A percentile compares a stretch with the other conserved stretches of the same genome.
Conservation (phyloP, 2,113 vertebrate genomes). For the Crypturellus undulatus region DNA sequence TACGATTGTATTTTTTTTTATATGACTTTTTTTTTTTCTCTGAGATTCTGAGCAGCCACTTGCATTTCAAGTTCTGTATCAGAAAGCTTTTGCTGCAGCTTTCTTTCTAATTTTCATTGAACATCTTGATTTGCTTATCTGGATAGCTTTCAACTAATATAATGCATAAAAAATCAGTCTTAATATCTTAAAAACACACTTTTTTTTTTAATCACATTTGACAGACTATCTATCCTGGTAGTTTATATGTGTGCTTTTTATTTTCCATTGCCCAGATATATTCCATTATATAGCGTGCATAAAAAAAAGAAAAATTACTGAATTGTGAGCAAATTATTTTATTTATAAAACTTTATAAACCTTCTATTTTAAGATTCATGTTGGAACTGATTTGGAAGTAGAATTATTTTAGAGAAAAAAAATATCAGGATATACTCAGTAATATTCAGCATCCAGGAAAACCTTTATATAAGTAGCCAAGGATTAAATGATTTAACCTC, state of each 20-base stretch:
- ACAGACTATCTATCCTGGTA: background rate
- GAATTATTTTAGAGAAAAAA: constrained; percentile 4
- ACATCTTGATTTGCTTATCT: background rate
- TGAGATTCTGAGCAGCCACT: background rate
- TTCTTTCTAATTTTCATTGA: background rate
- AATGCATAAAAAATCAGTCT: background rate
- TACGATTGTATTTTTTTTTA: background rate
- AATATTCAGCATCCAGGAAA: background rate
- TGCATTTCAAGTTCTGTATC: background rate
- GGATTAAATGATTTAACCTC: background rate
- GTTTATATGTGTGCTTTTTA: background rate
- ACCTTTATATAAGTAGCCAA: background rate
- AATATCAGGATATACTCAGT: background rate
- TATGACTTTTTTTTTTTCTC: background rate
- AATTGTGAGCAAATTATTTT: background rate
- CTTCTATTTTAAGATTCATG: background rate
- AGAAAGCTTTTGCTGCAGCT: background rate
- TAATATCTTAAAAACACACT: background rate
- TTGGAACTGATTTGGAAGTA: background rate
- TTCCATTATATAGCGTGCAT: background rate
- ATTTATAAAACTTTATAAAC: background rate
- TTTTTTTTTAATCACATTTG: background rate
- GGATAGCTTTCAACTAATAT: background rate
- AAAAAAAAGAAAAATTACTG: background rate
- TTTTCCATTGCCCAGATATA: background rate